Conservation (phyloP, 2,113 vertebrate genomes). For the Ochotona curzoniae region DNA sequence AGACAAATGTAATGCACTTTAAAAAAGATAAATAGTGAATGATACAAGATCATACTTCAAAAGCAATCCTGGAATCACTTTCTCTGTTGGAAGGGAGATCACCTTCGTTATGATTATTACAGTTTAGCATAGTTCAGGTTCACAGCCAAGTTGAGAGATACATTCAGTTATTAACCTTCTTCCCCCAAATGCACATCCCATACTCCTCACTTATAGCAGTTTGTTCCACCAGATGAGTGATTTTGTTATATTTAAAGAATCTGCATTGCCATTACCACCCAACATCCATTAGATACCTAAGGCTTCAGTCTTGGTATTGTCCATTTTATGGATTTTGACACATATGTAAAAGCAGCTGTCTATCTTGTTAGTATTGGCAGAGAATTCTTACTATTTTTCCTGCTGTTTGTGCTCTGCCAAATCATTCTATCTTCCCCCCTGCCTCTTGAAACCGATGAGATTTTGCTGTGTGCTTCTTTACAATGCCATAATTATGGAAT, state of each 20-base stretch:
- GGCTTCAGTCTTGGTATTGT: neutral
- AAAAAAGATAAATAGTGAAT: too few relatives aligned
- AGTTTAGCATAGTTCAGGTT: neutral
- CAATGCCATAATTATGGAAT: too few relatives aligned
- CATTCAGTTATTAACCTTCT: too few relatives aligned
- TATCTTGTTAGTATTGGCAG: neutral
- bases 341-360: too few relatives aligned
- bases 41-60: too few relatives aligned
- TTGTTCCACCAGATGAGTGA: neutral
- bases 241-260: neutral
- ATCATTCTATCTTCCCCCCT: neutral
- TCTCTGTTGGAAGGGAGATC: neutral
- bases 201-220: too few relatives aligned
- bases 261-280: neutral
- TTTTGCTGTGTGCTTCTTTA: neutral
- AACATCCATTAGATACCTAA: neutral
- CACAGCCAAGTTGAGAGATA: neutral
- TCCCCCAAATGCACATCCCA: neutral
- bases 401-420: neutral
- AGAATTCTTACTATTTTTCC: neutral
- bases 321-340: neutral
- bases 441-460: neutral
- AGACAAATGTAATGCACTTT: too few relatives aligned
- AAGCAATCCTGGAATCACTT: neutral
- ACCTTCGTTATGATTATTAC: neutral